Percentiles rank a stretch among this genome's conserved stretches.
Evolutionary conservation across 2,888 invertebrate species (phyloP).

Genomic region (Hydrotaea cyrtoneurina): DNA sequence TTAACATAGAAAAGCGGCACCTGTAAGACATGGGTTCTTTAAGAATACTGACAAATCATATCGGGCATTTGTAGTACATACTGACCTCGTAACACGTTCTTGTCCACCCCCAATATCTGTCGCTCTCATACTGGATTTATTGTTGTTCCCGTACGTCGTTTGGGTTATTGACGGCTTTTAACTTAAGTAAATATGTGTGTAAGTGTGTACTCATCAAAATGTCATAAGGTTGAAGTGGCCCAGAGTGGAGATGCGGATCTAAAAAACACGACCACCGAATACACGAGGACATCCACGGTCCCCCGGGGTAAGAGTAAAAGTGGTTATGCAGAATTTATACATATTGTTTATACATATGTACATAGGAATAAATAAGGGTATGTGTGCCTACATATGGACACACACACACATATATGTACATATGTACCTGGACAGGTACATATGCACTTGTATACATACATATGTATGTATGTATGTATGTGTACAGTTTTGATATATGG

Average conservation of each 20-base stretch:
- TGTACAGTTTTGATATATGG: constrained; percentile 70
- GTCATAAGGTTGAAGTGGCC: constrained; percentile 22
- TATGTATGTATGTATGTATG: constrained; percentile 7
- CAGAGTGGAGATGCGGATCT: constrained; percentile 15
- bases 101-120: neutral
- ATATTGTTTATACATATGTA: neutral
- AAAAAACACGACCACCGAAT: neutral
- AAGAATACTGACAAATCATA: too few species aligned
- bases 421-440: neutral
- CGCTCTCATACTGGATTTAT: neutral
- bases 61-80: too few species aligned
- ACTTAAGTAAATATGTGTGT: constrained; percentile 48
- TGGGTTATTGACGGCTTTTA: constrained; percentile 13
- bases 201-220: constrained; percentile 68
- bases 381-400: too few species aligned
- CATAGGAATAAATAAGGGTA: neutral
- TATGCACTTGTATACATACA: constrained; percentile 44
- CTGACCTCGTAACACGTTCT: neutral
- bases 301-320: constrained; percentile 18
- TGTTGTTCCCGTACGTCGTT: neutral
- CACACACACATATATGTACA: neutral
- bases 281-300: neutral
- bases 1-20: too few species aligned
- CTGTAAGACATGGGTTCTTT: too few species aligned
- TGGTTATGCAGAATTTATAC: constrained; percentile 17